Evolutionary conservation across 30 jellyfish, hydroid and myxozoan genomes (phyloP).

Genomic region (Chironex yamaguchii): DNA sequence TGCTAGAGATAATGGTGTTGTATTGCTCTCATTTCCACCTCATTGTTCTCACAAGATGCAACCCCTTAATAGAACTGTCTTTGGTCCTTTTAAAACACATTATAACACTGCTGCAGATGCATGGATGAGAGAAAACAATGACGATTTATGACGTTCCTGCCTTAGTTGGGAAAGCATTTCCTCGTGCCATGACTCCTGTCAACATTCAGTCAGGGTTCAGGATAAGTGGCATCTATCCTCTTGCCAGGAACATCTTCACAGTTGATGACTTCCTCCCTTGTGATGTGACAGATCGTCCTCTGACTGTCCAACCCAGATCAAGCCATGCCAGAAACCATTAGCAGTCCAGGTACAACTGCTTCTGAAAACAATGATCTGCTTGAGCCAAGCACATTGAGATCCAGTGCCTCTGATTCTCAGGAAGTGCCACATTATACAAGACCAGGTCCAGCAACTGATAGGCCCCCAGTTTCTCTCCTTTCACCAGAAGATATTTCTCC

Average conservation of each 20-base stretch:
- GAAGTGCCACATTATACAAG: too few species aligned
- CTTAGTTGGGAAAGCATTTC: conserved; percentile 60
- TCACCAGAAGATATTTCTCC: too few species aligned
- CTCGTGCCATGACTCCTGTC: conserved; percentile 65
- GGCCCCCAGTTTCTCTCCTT: too few species aligned
- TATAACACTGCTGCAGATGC: conserved; percentile 43
- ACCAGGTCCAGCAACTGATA: too few species aligned
- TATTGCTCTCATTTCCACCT: conserved; percentile 69
- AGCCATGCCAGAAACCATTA: too few species aligned
- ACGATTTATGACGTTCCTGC: conserved; percentile 54
- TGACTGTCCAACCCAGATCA: too few species aligned
- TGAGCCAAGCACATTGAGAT: too few species aligned
- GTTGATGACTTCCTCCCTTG: conserved; percentile 31
- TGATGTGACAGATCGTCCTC: too few species aligned
- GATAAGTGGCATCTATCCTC: conserved; percentile 73
- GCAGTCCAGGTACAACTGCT: too few species aligned
- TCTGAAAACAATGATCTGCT: too few species aligned
- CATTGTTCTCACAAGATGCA: conserved; percentile 68
- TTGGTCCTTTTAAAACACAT: conserved; percentile 70
- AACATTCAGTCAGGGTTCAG: conserved; percentile 67
- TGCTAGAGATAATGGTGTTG: conserved; percentile 51
- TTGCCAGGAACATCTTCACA: conserved; percentile 43
- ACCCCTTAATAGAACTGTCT: conserved; percentile 72
- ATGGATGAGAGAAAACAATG: conserved; percentile 69
- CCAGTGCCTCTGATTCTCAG: too few species aligned